Conservation (phyloP, 2,888 invertebrate species). For the Philonicus albiceps region DNA sequence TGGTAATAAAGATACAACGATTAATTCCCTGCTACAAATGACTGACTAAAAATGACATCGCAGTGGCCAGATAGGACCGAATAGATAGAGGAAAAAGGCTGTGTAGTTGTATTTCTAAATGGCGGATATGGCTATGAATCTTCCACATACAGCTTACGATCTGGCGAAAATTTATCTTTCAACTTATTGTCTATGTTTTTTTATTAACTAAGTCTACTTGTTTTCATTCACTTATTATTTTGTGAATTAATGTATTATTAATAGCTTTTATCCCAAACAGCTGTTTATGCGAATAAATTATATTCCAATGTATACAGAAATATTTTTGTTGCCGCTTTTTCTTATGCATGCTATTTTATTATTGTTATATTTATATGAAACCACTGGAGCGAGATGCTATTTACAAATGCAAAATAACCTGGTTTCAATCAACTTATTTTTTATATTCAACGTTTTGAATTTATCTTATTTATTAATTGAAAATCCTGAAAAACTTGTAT, state of each 20-base stretch:
- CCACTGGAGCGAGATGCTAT: too few species aligned
- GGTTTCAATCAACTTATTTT: too few species aligned
- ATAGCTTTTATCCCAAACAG: slow-evolving; percentile 2
- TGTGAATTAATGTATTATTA: slow-evolving; percentile 8
- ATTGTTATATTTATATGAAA: not conserved
- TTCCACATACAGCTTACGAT: slow-evolving; percentile 8
- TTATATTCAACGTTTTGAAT: too few species aligned
- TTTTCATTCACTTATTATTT: slow-evolving; percentile 1
- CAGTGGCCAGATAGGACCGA: not conserved
- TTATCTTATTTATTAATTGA: too few species aligned
- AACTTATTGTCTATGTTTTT: slow-evolving; percentile 2
- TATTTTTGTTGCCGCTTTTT: not conserved
- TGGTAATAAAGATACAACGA: slow-evolving; percentile 89
- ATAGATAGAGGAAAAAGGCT: slow-evolving; percentile 5
- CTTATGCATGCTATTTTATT: not conserved
- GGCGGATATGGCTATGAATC: not conserved
- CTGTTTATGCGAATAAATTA: slow-evolving; percentile 23
- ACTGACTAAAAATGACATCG: slow-evolving; percentile 64
- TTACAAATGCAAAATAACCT: too few species aligned
- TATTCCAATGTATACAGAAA: not conserved
- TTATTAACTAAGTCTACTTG: not conserved
- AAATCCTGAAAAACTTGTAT: too few species aligned
- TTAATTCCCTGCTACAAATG: slow-evolving; percentile 91
- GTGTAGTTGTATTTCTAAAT: not conserved
- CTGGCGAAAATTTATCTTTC: slow-evolving; percentile 11